A percentile compares a stretch with the other conserved stretches of the same genome.
Evolutionary conservation across 2,113 vertebrate genomes (phyloP).

Genomic region (Australoheros scitulus): DNA sequence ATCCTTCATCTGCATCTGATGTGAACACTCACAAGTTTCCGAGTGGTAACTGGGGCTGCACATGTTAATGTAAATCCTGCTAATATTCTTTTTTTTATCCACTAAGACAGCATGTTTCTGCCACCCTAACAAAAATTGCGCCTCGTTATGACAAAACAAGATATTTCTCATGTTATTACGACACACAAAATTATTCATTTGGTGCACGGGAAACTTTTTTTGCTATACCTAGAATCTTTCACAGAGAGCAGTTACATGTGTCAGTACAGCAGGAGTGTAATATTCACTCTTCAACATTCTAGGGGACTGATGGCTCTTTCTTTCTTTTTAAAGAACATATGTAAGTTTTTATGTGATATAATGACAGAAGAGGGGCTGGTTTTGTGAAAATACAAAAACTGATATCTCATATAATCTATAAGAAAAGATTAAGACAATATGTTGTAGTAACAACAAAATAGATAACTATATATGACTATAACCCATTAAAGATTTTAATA

Average conservation of each 20-base stretch:
- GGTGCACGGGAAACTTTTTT: background rate
- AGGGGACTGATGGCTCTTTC: background rate
- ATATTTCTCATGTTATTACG: background rate
- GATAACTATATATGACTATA: too few relatives aligned
- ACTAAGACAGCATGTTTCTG: background rate
- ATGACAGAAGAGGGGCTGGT: background rate
- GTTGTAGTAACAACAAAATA: background rate
- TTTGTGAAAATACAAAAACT: background rate
- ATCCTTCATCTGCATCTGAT: conserved; percentile 2
- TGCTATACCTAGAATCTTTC: background rate
- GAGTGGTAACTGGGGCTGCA: background rate
- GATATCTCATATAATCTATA: background rate
- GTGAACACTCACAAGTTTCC: background rate
- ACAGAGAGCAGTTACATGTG: background rate
- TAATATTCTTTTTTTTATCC: background rate
- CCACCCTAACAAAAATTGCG: background rate
- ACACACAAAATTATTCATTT: background rate
- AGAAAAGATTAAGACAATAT: background rate
- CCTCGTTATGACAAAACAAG: background rate
- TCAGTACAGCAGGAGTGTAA: background rate
- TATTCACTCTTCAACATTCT: background rate
- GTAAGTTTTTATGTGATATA: background rate
- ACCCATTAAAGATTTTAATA: background rate
- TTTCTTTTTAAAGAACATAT: background rate
- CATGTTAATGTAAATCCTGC: background rate